Percentiles rank a stretch among this genome's conserved stretches.
These are phyloP conservation scores for Malurus alboscapulatus DNA, from an alignment of 2,113 vertebrate genomes.

Conservation along the genomic window DNA sequence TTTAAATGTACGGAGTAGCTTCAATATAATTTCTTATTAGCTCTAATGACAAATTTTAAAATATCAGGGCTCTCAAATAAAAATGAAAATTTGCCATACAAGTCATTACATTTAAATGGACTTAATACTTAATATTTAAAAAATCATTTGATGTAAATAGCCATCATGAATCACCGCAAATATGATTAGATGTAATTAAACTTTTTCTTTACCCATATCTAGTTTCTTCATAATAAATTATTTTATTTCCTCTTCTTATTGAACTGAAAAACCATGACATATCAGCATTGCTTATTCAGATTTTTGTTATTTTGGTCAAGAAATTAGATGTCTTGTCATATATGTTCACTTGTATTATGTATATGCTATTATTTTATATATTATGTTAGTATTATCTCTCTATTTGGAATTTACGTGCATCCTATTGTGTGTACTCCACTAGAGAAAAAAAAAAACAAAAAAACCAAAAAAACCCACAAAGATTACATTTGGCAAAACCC, in stretches of 20 bases:
- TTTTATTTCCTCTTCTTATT: conserved; percentile 55
- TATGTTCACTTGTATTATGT: background rate
- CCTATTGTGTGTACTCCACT: background rate
- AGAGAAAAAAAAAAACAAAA: background rate
- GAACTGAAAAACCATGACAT: conserved; percentile 6
- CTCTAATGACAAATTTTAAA: conserved; percentile 82
- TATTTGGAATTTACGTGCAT: background rate
- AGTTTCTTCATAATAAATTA: conserved; percentile 72
- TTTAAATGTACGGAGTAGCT: conserved; percentile 81
- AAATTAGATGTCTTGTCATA: background rate
- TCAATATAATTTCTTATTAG: conserved; percentile 84
- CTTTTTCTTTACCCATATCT: conserved; percentile 71
- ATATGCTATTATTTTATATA: background rate
- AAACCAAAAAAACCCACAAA: background rate
- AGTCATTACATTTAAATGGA: conserved; percentile 85
- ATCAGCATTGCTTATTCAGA: conserved; percentile 15
- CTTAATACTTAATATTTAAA: conserved; percentile 85
- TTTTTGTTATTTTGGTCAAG: background rate
- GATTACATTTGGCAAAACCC: background rate
- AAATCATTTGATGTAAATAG: conserved; percentile 86
- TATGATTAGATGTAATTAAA: conserved; percentile 80
- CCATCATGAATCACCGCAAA: conserved; percentile 80
- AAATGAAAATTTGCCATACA: conserved; percentile 82
- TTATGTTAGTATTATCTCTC: background rate
- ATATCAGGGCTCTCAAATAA: conserved; percentile 79